These are phyloP conservation scores for Pholis gunnellus DNA, from an alignment of 2,113 vertebrate species.

Conservation along the genomic window DNA sequence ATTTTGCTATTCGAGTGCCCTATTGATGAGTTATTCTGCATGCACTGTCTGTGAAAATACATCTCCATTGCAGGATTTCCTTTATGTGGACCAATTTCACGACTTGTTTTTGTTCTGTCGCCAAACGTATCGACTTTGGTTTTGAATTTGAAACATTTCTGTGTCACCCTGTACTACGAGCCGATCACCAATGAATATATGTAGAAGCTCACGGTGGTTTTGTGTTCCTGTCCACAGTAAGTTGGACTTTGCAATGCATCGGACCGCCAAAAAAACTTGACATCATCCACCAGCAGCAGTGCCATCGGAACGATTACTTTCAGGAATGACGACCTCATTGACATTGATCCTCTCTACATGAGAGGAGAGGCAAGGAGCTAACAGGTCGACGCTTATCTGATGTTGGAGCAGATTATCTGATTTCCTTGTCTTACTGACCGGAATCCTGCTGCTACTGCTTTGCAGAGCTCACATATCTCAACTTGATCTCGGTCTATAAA, in stretches of 20 bases:
- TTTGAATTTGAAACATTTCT: background rate
- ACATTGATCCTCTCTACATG: constrained; percentile 69
- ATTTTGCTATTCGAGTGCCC: background rate
- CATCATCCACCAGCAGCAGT: constrained; percentile 1
- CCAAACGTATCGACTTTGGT: background rate
- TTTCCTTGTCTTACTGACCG: constrained; percentile 73
- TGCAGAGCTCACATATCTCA: constrained; percentile 68
- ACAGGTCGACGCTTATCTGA: constrained; percentile 70
- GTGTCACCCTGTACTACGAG: background rate
- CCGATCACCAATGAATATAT: background rate
- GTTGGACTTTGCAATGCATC: constrained; percentile 1
- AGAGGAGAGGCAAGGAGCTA: constrained; percentile 59
- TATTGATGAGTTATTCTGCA: background rate
- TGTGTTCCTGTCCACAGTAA: background rate
- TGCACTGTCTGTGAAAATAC: background rate
- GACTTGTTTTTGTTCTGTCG: background rate
- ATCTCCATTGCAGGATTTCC: background rate
- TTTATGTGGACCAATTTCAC: background rate
- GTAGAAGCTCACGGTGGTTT: background rate
- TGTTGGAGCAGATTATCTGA: constrained; percentile 69
- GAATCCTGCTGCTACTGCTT: constrained; percentile 64
- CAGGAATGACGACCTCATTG: constrained; percentile 57
- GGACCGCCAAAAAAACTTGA: background rate
- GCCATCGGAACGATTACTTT: constrained; percentile 53
- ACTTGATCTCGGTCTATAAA: constrained; percentile 62